Conservation (phyloP, 1,140 invertebrate species). For the Goniozus legneri region DNA sequence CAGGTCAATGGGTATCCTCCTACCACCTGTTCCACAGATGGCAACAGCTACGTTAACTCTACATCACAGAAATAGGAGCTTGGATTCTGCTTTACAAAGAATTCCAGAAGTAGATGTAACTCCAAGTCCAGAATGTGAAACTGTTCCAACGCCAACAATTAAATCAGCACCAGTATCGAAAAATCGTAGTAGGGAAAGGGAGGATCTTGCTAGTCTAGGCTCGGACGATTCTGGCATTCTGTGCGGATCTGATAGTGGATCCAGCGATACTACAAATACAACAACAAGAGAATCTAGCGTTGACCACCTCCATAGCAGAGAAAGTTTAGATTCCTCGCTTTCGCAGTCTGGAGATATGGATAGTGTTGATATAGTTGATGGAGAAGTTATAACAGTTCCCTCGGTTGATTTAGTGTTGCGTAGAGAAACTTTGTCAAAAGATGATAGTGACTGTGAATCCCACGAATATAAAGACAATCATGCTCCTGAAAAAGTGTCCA, state of each 20-base stretch:
- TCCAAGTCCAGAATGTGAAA: conserved; percentile 72
- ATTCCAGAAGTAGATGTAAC: conserved; percentile 82
- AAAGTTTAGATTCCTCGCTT: conserved; percentile 69
- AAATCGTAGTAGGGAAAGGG: conserved; percentile 50
- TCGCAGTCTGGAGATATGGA: conserved; percentile 49
- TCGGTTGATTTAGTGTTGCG: conserved; percentile 27
- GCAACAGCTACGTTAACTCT: conserved; percentile 58
- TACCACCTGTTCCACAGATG: conserved; percentile 69
- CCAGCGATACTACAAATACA: conserved; percentile 46
- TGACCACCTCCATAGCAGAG: conserved; percentile 56
- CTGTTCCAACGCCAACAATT: conserved; percentile 43
- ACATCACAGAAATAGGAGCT: conserved; percentile 82
- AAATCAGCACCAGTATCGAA: conserved; percentile 32
- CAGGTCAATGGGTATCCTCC: conserved; percentile 74
- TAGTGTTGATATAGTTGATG: conserved; percentile 42
- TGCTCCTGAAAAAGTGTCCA: conserved; percentile 11
- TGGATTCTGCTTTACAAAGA: conserved; percentile 81
- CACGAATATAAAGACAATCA: conserved; percentile 15
- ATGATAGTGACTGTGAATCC: conserved; percentile 12
- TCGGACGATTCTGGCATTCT: conserved; percentile 85
- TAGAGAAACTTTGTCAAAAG: conserved; percentile 24
- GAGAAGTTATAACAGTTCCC: conserved; percentile 21
- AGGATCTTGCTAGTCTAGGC: conserved; percentile 71
- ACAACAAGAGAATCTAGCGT: conserved; percentile 51
- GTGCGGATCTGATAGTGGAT: conserved; percentile 65